Conservation (phyloP, 2,113 vertebrate genomes). For the Alligator mississippiensis region DNA sequence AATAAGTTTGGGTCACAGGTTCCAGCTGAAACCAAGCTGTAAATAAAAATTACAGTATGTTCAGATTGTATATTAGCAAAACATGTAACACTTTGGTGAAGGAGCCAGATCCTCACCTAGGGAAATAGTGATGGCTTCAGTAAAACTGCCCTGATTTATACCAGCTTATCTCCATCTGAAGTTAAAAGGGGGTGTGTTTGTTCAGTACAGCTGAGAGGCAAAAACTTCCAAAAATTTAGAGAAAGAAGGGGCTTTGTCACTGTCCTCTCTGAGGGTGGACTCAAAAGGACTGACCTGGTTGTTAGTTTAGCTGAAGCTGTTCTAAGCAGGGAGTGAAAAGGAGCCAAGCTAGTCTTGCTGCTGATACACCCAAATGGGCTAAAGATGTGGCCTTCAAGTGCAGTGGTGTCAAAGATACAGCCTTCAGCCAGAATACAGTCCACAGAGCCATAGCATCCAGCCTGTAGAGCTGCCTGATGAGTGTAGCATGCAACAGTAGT, state of each 20-base stretch:
- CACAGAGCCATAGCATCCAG: too few relatives aligned
- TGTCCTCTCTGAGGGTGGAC: neutral
- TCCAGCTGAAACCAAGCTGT: fast-evolving
- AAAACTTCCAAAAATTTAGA: neutral
- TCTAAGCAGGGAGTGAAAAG: neutral
- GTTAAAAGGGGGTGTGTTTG: neutral
- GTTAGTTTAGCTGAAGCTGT: neutral
- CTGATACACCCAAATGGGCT: too few relatives aligned
- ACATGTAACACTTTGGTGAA: neutral
- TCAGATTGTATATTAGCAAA: neutral
- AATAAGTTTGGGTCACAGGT: neutral
- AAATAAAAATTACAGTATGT: neutral
- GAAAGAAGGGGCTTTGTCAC: neutral
- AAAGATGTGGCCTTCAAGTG: too few relatives aligned
- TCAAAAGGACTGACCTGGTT: fast-evolving
- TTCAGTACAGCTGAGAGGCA: neutral
- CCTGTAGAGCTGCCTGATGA: too few relatives aligned
- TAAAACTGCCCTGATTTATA: neutral
- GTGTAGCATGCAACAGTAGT: too few relatives aligned
- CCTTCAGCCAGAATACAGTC: too few relatives aligned
- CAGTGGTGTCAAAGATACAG: too few relatives aligned
- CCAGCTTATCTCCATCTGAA: neutral
- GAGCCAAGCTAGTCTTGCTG: neutral
- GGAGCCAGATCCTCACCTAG: neutral
- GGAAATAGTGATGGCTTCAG: neutral